phyloP scores from a whole-genome alignment of 2,113 vertebrate genomes.

The Neomonachus schauinslandi region DNA sequence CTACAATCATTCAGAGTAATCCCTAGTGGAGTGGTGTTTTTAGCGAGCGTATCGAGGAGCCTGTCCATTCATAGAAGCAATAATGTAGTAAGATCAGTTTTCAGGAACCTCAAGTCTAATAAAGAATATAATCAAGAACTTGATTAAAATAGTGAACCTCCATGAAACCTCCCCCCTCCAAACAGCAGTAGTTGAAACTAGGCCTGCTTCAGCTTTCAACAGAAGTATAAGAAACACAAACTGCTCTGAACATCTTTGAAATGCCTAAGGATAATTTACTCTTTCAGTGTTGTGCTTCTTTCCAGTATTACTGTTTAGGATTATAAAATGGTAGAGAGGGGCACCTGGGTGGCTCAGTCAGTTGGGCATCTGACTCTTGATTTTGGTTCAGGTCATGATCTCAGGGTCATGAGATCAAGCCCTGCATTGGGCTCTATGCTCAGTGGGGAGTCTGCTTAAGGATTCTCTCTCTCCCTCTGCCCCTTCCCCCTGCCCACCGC shows the following conservation, averaged over 20 bases:
- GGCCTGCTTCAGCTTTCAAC: not conserved
- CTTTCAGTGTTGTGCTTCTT: not conserved
- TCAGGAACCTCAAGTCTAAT: not conserved
- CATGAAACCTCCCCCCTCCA: not conserved
- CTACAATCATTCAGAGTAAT: constrained; percentile 49
- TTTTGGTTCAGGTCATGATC: not conserved
- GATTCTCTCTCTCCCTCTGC: not conserved
- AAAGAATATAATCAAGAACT: not conserved
- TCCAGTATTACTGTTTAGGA: not conserved
- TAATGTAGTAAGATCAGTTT: not conserved
- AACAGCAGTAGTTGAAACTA: not conserved
- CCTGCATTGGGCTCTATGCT: not conserved
- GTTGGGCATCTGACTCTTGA: not conserved
- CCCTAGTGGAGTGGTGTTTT: not conserved
- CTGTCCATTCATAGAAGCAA: constrained; percentile 35
- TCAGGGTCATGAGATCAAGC: not conserved
- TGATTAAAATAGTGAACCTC: not conserved
- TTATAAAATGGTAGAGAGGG: not conserved
- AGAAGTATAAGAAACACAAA: not conserved
- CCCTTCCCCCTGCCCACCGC: not conserved
- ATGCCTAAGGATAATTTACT: not conserved
- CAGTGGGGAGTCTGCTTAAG: not conserved
- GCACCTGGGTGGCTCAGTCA: not conserved
- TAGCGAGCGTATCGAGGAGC: not conserved
- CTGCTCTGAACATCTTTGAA: not conserved